Conservation (phyloP, 2,888 invertebrate species). For the Andrena marginata region DNA sequence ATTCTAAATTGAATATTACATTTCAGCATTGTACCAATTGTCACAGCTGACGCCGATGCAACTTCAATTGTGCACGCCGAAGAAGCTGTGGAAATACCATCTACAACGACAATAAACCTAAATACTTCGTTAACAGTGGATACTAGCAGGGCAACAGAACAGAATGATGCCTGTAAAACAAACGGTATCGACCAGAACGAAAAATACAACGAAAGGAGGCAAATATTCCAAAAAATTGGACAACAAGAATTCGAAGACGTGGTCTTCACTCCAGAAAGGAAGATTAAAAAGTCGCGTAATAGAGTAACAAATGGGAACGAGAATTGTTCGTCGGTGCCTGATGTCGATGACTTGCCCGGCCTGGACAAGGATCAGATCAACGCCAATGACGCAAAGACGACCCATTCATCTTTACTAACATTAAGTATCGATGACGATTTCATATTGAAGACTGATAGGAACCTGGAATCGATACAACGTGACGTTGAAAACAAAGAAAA, state of each 20-base stretch:
- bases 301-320: conserved; percentile 54
- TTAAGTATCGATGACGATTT: conserved; percentile 77
- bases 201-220: conserved; percentile 86
- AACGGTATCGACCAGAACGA: conserved; percentile 65
- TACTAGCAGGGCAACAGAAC: conserved; percentile 60
- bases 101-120: conserved; percentile 83
- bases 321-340: conserved; percentile 47
- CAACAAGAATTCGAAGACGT: conserved; percentile 91
- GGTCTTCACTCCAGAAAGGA: conserved; percentile 88
- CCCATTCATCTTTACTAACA: conserved; percentile 75
- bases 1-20: conserved; percentile 5
- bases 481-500: conserved; percentile 92
- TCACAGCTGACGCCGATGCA: conserved; percentile 84
- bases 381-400: conserved; percentile 70
- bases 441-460: conserved; percentile 73
- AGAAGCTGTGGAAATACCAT: conserved; percentile 91
- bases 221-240: conserved; percentile 90
- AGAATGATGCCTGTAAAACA: conserved; percentile 50
- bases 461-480: conserved; percentile 88
- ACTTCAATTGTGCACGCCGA: conserved; percentile 88
- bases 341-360: conserved; percentile 35
- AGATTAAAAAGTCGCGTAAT: conserved; percentile 72
- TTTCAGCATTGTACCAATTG: conserved; percentile 67
- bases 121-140: conserved; percentile 74
- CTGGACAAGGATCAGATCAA: conserved; percentile 54